Conservation (phyloP, 2,113 vertebrate species). For the Salvelinus namaycush region DNA sequence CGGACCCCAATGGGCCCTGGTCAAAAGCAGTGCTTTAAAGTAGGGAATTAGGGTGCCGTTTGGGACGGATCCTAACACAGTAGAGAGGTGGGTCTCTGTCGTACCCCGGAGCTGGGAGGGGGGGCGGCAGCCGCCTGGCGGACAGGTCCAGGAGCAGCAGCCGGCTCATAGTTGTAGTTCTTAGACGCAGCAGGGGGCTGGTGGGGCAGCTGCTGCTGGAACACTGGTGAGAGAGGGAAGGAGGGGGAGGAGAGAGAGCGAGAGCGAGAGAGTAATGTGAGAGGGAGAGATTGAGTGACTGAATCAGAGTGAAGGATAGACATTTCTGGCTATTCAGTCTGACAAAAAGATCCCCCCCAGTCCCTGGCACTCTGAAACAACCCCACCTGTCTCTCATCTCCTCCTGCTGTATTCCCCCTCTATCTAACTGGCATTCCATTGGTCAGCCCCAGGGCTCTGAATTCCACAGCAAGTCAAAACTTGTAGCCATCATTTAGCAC, state of each 20-base stretch:
- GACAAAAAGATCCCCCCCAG: neutral
- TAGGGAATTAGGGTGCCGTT: too few relatives aligned
- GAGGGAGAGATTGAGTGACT: neutral
- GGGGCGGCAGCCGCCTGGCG: constrained; percentile 65
- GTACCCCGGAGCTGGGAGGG: constrained; percentile 69
- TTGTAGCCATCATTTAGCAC: neutral
- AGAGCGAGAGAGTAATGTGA: neutral
- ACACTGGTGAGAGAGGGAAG: constrained; percentile 11
- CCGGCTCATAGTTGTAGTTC: constrained; percentile 69
- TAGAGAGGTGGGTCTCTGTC: neutral
- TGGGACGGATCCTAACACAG: neutral
- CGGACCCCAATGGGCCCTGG: too few relatives aligned
- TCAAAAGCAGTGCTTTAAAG: neutral
- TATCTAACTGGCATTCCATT: neutral
- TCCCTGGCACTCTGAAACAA: neutral
- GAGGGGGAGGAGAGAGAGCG: neutral
- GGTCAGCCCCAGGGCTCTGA: neutral
- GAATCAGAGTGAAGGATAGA: neutral
- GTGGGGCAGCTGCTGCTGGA: constrained; percentile 41
- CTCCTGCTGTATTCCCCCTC: too few relatives aligned
- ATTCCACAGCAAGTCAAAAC: constrained; percentile 34
- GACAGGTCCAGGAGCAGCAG: constrained; percentile 53
- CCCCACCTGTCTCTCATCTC: too few relatives aligned
- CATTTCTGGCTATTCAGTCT: neutral
- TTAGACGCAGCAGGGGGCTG: constrained; percentile 65